Percentiles rank a stretch among this genome's conserved stretches.
Conservation (phyloP, 1,140 invertebrate species). For the Tetraneura akinire region DNA sequence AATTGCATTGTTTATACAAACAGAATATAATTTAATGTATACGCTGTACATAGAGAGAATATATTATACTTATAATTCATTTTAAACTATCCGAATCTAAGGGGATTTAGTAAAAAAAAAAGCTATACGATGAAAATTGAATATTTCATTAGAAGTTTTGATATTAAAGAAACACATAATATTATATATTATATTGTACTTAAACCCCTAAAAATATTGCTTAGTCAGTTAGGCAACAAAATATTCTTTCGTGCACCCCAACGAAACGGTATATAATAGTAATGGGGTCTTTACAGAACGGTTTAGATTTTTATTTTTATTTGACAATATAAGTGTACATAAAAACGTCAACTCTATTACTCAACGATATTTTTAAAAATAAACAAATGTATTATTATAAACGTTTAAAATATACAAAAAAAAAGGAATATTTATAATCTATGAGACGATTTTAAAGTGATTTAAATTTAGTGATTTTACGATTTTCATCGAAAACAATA, state of each 20-base stretch:
- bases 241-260: conserved; percentile 2
- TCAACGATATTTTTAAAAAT: neutral
- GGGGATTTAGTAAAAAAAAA: neutral
- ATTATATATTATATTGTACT: too few relatives aligned
- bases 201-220: neutral
- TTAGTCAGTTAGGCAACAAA: conserved; percentile 29
- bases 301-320: conserved; percentile 17
- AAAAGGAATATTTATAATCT: neutral
- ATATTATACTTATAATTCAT: neutral
- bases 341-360: neutral
- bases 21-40: too few relatives aligned
- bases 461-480: too few relatives aligned
- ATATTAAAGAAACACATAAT: neutral
- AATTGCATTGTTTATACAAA: too few relatives aligned
- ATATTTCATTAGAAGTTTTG: neutral
- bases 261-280: neutral
- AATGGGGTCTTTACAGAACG: neutral
- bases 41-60: too few relatives aligned
- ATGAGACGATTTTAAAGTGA: too few relatives aligned
- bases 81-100: neutral
- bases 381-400: neutral
- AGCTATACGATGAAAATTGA: neutral
- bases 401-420: neutral
- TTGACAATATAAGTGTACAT: conserved; percentile 12
- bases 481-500: too few relatives aligned